phyloP scores from a whole-genome alignment of 2,113 vertebrate genomes.

The Ariopsis seemanni region DNA sequence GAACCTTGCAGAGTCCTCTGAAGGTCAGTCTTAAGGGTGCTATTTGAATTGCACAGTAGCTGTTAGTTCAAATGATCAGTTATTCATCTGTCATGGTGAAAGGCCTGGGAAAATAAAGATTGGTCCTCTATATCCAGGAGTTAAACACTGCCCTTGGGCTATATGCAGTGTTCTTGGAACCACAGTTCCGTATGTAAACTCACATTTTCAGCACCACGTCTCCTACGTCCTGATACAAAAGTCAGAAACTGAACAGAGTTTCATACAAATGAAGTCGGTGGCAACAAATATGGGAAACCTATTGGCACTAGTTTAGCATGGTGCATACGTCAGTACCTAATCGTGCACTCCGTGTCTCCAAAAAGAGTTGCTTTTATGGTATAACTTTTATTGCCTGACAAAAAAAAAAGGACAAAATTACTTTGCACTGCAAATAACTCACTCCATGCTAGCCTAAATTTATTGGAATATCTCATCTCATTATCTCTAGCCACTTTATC shows the following conservation, averaged over 20 bases:
- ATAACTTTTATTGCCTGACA: neutral
- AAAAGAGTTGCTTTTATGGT: neutral
- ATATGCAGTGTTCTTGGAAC: neutral
- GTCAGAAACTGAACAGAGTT: neutral
- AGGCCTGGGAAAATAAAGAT: neutral
- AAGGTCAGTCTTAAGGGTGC: neutral
- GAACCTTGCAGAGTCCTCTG: neutral
- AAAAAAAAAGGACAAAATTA: neutral
- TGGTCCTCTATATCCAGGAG: neutral
- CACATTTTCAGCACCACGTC: neutral
- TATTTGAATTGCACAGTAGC: neutral
- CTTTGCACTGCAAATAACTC: neutral
- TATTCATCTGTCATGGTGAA: neutral
- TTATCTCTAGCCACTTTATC: too few species aligned
- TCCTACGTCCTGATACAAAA: neutral
- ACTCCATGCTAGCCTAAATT: neutral
- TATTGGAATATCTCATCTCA: neutral
- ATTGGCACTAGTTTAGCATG: neutral
- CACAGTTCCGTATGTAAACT: neutral
- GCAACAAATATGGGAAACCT: neutral
- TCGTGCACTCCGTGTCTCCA: neutral
- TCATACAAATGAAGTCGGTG: neutral
- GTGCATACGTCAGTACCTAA: neutral
- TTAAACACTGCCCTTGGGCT: neutral
- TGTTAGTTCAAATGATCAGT: neutral